phyloP scores from a whole-genome alignment of 2,113 vertebrate species.

The Syrrhaptes paradoxus region DNA sequence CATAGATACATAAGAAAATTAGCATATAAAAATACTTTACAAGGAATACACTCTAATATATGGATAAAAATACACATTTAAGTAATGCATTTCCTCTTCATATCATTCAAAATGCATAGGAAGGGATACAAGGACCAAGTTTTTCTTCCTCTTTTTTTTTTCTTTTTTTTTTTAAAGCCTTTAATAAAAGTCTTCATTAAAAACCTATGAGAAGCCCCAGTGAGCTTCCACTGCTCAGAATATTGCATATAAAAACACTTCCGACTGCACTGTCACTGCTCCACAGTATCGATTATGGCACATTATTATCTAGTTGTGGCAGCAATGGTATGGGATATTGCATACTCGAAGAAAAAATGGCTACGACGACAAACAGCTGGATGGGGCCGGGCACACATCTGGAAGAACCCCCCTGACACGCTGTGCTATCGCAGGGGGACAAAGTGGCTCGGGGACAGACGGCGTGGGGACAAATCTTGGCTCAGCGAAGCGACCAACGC shows the following conservation, averaged over 20 bases:
- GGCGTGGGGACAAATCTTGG: not conserved
- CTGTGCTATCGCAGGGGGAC: not conserved
- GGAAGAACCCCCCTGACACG: not conserved
- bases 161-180: slow-evolving; percentile 60
- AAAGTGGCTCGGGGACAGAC: not conserved
- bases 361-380: slow-evolving; percentile 34
- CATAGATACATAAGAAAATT: slow-evolving; percentile 83
- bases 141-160: slow-evolving; percentile 13
- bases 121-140: slow-evolving; percentile 75
- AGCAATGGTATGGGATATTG: slow-evolving; percentile 72
- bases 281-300: slow-evolving; percentile 69
- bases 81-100: slow-evolving; percentile 68
- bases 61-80: slow-evolving; percentile 93
- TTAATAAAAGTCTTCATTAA: slow-evolving; percentile 73
- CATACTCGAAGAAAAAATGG: slow-evolving; percentile 70
- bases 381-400: not conserved
- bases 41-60: slow-evolving; percentile 92
- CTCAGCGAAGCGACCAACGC: not conserved
- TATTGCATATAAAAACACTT: slow-evolving; percentile 84
- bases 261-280: slow-evolving; percentile 57
- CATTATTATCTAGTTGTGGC: slow-evolving; percentile 54
- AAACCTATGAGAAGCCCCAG: slow-evolving; percentile 69
- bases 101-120: slow-evolving; percentile 86
- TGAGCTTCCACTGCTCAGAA: slow-evolving; percentile 71
- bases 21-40: slow-evolving; percentile 98